Conservation (phyloP, 2,113 vertebrate genomes). For the Eptesicus fuscus region DNA sequence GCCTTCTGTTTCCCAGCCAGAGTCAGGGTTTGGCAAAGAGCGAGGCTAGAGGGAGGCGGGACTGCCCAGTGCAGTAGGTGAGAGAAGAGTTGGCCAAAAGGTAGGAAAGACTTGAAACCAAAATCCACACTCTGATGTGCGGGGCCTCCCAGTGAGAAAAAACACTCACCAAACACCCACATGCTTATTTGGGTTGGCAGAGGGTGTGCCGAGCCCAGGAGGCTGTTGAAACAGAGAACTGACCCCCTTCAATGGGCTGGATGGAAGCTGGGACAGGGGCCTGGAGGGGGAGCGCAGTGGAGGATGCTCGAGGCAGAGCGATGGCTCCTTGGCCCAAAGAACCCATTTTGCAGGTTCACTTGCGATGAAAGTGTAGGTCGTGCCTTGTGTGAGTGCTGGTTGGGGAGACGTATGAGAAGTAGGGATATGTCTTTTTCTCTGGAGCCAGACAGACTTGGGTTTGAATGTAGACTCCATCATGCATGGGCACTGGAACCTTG, state of each 20-base stretch:
- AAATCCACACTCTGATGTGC: slow-evolving; percentile 75
- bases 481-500: not conserved
- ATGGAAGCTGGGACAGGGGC: slow-evolving; percentile 20
- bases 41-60: slow-evolving; percentile 8
- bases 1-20: slow-evolving; percentile 73
- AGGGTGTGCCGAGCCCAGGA: slow-evolving; percentile 56
- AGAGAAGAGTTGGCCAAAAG: slow-evolving; percentile 77
- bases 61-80: slow-evolving; percentile 72
- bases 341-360: slow-evolving; percentile 33
- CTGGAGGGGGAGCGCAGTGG: not conserved
- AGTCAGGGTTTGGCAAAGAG: slow-evolving; percentile 73
- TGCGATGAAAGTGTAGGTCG: not conserved
- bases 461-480: slow-evolving; percentile 21
- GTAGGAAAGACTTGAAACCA: slow-evolving; percentile 79
- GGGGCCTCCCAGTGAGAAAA: slow-evolving; percentile 76
- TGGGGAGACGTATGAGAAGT: not conserved
- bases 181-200: slow-evolving; percentile 76
- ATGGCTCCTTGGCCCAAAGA: not conserved
- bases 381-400: not conserved
- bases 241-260: slow-evolving; percentile 54
- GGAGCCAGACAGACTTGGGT: slow-evolving; percentile 20
- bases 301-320: not conserved
- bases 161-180: slow-evolving; percentile 78
- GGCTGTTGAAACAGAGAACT: slow-evolving; percentile 68
- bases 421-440: not conserved